These are phyloP conservation scores for Pyrgus malvae DNA, from an alignment of 2,888 invertebrate species.

Conservation along the genomic window DNA sequence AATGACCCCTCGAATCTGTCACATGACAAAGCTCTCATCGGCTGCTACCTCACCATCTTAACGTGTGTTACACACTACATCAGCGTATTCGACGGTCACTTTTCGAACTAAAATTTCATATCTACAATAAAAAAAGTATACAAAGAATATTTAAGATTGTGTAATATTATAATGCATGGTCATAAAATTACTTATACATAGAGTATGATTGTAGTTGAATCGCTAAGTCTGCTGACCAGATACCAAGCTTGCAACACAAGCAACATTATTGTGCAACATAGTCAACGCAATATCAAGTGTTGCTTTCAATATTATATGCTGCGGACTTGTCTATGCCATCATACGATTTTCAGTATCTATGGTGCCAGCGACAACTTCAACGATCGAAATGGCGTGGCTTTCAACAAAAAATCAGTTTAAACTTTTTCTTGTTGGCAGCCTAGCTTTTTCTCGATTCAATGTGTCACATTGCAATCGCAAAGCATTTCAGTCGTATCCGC, in stretches of 20 bases:
- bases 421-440: constrained; percentile 5
- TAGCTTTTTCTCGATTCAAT: constrained; percentile 8
- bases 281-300: background rate
- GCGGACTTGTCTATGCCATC: constrained; percentile 57
- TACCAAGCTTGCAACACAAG: constrained; percentile 7
- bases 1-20: too few relatives aligned
- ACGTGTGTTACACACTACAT: too few relatives aligned
- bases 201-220: background rate
- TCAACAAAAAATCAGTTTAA: background rate
- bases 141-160: background rate
- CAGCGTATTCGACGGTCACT: too few relatives aligned
- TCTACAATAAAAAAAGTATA: background rate
- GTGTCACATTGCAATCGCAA: constrained; percentile 9
- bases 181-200: background rate
- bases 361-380: constrained; percentile 45
- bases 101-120: too few relatives aligned
- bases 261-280: constrained; percentile 2
- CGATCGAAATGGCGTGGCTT: background rate
- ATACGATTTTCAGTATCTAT: constrained; percentile 60
- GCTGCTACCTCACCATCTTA: too few relatives aligned
- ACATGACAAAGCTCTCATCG: too few relatives aligned
- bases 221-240: constrained; percentile 52
- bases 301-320: constrained; percentile 22
- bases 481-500: constrained; percentile 47
- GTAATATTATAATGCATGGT: constrained; percentile 8